Conservation (phyloP, 92 coral and sea anemone genomes). For the Meandrina meandrites region DNA sequence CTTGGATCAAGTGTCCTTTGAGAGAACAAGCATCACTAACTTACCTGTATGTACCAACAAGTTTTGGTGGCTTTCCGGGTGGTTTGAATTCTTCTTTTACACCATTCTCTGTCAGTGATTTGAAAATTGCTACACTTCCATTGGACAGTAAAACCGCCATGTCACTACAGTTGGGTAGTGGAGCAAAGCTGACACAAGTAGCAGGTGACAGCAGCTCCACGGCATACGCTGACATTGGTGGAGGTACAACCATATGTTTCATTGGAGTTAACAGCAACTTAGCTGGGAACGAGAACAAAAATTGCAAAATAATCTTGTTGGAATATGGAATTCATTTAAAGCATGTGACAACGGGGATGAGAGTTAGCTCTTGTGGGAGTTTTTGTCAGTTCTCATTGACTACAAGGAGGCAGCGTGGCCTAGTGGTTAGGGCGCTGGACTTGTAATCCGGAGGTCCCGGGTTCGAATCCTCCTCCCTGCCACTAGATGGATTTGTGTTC, state of each 20-base stretch:
- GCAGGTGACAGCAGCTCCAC: conserved; percentile 69
- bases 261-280: conserved; percentile 77
- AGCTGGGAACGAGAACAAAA: conserved; percentile 13
- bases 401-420: too few relatives aligned
- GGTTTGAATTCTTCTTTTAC: conserved; percentile 58
- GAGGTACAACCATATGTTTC: conserved; percentile 90
- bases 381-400: too few relatives aligned
- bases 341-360: too few relatives aligned
- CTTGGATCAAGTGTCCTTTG: neutral
- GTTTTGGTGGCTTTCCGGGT: conserved; percentile 59
- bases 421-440: too few relatives aligned
- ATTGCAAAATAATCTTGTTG: neutral
- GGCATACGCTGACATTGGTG: conserved; percentile 89
- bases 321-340: too few relatives aligned
- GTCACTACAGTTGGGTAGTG: conserved; percentile 73
- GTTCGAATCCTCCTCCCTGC: too few relatives aligned
- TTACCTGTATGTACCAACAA: conserved; percentile 62
- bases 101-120: conserved; percentile 26
- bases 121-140: conserved; percentile 69
- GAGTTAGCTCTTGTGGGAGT: too few relatives aligned
- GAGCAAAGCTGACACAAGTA: conserved; percentile 76
- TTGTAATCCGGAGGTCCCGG: too few relatives aligned
- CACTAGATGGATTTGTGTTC: too few relatives aligned
- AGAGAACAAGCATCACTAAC: neutral
- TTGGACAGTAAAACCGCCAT: conserved; percentile 80